Evolutionary conservation across 2,113 vertebrate species (phyloP).

Genomic region (Xiphorhynchus elegans): DNA sequence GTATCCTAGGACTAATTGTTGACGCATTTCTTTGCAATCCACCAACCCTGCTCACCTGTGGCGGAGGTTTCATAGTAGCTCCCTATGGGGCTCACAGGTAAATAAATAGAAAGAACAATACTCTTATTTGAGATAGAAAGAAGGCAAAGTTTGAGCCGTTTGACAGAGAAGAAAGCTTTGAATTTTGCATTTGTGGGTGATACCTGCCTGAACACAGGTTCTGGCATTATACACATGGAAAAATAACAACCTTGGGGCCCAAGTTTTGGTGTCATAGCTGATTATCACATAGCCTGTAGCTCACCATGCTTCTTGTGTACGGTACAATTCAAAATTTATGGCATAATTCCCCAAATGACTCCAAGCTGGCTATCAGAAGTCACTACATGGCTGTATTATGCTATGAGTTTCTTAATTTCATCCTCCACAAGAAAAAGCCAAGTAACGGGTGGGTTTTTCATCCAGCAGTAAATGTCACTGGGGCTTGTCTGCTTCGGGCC

Average conservation of each 20-base stretch:
- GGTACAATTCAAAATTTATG: background rate
- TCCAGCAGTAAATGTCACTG: background rate
- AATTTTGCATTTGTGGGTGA: background rate
- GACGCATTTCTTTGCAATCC: background rate
- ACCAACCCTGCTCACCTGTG: fast-evolving
- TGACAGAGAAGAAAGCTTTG: background rate
- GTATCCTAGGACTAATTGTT: background rate
- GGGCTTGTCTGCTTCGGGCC: background rate
- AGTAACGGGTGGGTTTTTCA: background rate
- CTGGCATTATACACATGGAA: background rate
- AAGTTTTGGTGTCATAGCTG: background rate
- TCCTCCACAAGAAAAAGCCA: background rate
- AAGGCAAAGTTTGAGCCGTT: background rate
- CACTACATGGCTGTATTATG: background rate
- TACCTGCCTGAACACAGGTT: background rate
- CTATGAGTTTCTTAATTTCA: background rate
- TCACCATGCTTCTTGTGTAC: background rate
- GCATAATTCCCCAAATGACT: background rate
- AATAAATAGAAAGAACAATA: background rate
- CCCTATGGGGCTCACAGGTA: background rate
- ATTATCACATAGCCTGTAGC: background rate
- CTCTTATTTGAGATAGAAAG: background rate
- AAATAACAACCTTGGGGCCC: background rate
- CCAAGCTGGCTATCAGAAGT: background rate
- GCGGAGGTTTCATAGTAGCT: background rate